Evolutionary conservation across 2,888 invertebrate genomes (phyloP).

Genomic region (Ferdinandea cuprea): DNA sequence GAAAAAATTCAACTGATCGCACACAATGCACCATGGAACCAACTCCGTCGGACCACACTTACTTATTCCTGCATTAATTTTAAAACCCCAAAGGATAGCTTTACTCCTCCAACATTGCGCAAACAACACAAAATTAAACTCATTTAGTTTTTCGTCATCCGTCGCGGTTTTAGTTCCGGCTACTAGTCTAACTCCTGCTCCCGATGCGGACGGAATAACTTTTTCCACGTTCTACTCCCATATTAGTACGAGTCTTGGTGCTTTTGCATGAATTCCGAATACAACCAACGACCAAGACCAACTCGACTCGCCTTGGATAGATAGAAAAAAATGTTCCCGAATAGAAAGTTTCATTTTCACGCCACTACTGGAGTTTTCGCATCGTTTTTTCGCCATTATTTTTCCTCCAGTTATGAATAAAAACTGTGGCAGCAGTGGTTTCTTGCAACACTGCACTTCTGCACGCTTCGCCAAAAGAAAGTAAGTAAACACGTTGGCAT

Average conservation of each 20-base stretch:
- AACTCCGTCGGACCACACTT: too few relatives aligned
- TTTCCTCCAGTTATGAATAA: constrained; percentile 6
- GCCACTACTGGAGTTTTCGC: constrained; percentile 37
- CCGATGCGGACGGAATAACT: constrained; percentile 1
- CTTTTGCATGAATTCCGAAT: constrained; percentile 41
- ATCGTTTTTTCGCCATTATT: not conserved
- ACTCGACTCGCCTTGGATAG: constrained; percentile 9
- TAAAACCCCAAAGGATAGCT: too few relatives aligned
- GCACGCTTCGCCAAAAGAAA: constrained; percentile 7
- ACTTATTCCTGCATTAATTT: too few relatives aligned
- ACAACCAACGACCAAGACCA: too few relatives aligned
- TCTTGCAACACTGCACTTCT: constrained; percentile 11
- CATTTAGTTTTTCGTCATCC: constrained; percentile 14
- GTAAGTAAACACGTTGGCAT: constrained; percentile 55
- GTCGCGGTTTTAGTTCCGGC: not conserved
- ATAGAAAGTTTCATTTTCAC: constrained; percentile 69
- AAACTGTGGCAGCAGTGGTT: constrained; percentile 27
- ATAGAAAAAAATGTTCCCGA: constrained; percentile 30
- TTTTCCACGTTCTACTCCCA: constrained; percentile 16
- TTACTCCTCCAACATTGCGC: too few relatives aligned
- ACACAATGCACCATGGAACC: too few relatives aligned
- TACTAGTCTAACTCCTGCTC: not conserved
- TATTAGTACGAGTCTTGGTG: constrained; percentile 4
- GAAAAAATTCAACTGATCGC: too few relatives aligned
- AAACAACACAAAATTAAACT: constrained; percentile 37